Percentiles rank a stretch among this genome's conserved stretches.
These are phyloP conservation scores for Protonemura montana DNA, from an alignment of 2,888 invertebrate species.

Conservation along the genomic window DNA sequence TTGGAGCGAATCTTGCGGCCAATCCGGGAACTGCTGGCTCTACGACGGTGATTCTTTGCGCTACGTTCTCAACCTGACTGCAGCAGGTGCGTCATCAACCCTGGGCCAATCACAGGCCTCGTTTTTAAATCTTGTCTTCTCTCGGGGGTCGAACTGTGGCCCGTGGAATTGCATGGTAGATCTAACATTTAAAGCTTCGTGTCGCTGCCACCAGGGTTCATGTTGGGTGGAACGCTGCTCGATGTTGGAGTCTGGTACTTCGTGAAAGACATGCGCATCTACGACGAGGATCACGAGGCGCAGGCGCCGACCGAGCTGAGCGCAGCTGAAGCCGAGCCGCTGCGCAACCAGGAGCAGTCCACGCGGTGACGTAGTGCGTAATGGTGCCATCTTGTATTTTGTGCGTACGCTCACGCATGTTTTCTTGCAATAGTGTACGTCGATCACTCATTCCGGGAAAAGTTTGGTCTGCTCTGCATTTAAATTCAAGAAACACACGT, in stretches of 20 bases:
- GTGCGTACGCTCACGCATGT: too few relatives aligned
- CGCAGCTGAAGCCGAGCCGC: background rate
- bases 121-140: too few relatives aligned
- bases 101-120: too few relatives aligned
- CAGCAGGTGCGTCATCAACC: constrained; percentile 50
- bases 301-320: background rate
- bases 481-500: too few relatives aligned
- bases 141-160: too few relatives aligned
- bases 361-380: too few relatives aligned
- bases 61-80: constrained; percentile 52
- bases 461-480: too few relatives aligned
- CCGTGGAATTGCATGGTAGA: too few relatives aligned
- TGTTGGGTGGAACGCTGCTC: constrained; percentile 53
- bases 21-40: constrained; percentile 57
- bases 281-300: constrained; percentile 48
- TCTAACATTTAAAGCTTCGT: too few relatives aligned
- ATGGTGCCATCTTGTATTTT: too few relatives aligned
- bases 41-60: constrained; percentile 56
- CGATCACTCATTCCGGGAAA: too few relatives aligned
- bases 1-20: constrained; percentile 57
- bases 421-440: too few relatives aligned
- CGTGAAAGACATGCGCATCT: constrained; percentile 53
- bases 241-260: constrained; percentile 53
- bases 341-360: background rate
- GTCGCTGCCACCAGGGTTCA: constrained; percentile 49